Conservation (phyloP, 2,113 vertebrate genomes). For the Isurus oxyrinchus region DNA sequence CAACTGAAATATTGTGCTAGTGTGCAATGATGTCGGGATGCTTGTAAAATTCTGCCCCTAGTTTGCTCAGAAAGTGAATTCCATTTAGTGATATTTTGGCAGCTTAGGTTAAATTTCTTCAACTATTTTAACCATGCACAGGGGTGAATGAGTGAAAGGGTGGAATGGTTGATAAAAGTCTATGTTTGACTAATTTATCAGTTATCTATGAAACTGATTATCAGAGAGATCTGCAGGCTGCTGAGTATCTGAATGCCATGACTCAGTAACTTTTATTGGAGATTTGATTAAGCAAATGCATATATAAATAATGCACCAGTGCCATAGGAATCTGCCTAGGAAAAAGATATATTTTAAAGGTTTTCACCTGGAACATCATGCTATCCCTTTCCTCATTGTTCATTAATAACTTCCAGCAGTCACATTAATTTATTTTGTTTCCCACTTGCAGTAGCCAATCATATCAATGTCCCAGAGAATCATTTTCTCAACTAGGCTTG, state of each 20-base stretch:
- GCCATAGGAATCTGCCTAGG: not conserved
- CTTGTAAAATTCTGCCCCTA: too few species aligned
- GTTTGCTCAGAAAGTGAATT: not conserved
- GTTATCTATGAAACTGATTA: not conserved
- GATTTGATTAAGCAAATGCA: not conserved
- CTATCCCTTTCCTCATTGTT: not conserved
- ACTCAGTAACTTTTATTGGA: not conserved
- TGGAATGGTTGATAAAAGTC: not conserved
- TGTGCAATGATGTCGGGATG: too few species aligned
- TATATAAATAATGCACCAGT: not conserved
- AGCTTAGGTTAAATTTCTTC: not conserved
- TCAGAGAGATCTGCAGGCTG: not conserved
- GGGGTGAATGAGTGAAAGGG: not conserved
- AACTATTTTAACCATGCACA: not conserved
- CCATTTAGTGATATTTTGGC: not conserved
- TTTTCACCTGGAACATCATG: not conserved
- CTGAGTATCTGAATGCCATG: rapidly evolving
- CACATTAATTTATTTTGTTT: not conserved
- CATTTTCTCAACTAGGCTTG: not conserved
- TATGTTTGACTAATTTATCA: not conserved
- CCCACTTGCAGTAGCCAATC: not conserved
- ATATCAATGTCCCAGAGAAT: not conserved
- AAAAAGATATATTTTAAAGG: not conserved
- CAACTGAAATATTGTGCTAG: too few species aligned
- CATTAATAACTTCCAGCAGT: not conserved